Base-by-base conservation (phyloP, 1,140 invertebrate species). In the Platyura marginata region DNA sequence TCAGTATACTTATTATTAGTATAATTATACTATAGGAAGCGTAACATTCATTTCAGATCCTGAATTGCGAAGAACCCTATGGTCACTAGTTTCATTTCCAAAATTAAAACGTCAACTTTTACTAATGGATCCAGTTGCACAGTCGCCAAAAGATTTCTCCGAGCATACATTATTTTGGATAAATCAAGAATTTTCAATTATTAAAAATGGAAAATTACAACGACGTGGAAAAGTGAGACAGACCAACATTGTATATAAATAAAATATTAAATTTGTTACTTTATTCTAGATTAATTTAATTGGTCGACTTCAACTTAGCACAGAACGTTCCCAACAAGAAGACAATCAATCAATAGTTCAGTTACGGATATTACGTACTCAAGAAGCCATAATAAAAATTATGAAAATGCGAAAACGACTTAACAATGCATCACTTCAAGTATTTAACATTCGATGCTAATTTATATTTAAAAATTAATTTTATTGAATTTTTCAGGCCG, bases 331-430 rank as follows among this genome's bases (percentile, higher is more conserved):
- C 48, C 88, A 92, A 65, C 81, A 96, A 57, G 93, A 93, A 64
- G 89, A 98, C 61, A 96, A 96, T 66, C 90, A 96, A 66, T 91
- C 88, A 34, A 97, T 98, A 56, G 87, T 95, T 49, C 90, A 95
- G 61, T 68, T 98, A 32, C 74, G 93, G 58, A 94, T 95, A 60
- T 69, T 96, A 47, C 70, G 93, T 55, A 74, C 73, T 21, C 74
- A 96, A 76, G 92, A 97, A 66, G 92, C 91, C n/a, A 94, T 97
- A 46, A 95, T 98, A 46, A 97, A 97, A 65, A 97, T 98, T 43
- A 72, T 98, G 60, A 98, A 98, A 63, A 97, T 95, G 88, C 71
- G 94, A 42, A 97, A 97, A 63, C 74, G 76, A 34, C 90, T 96
- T 40, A 83, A 80, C 15, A 96, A 95, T 61, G 86, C 84, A 38